Percentiles rank a stretch among this genome's conserved stretches.
phyloP scores from a whole-genome alignment of 2,113 vertebrate genomes.

The Grammomys surdaster region DNA sequence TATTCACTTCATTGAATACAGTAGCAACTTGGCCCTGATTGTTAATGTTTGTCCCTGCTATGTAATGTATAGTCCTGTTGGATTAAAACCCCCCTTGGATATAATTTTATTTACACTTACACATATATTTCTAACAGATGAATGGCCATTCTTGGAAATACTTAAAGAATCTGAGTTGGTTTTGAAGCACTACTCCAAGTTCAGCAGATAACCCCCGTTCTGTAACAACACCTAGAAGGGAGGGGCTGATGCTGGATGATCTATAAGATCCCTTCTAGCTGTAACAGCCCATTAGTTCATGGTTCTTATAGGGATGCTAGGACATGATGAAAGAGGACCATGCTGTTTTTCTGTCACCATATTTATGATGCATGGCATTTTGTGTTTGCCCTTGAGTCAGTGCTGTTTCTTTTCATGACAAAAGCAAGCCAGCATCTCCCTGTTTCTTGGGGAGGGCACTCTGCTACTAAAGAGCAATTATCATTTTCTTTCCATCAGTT shows the following conservation, averaged over 20 bases:
- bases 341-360: neutral
- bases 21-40: constrained; percentile 57
- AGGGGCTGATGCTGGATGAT: neutral
- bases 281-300: neutral
- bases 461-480: neutral
- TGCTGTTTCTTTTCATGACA: neutral
- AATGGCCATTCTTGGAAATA: constrained; percentile 49
- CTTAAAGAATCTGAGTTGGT: constrained; percentile 12
- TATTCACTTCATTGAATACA: constrained; percentile 46
- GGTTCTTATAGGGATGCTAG: neutral
- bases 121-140: constrained; percentile 63
- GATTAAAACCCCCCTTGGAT: constrained; percentile 65
- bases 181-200: neutral
- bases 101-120: constrained; percentile 75
- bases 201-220: neutral
- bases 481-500: neutral
- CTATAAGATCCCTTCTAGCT: neutral
- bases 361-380: constrained; percentile 32
- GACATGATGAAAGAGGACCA: constrained; percentile 18
- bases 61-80: constrained; percentile 65
- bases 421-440: neutral
- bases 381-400: constrained; percentile 50
- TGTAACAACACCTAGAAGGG: neutral
- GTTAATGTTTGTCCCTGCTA: constrained; percentile 58
- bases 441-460: neutral